Base-by-base conservation (phyloP, 2,888 invertebrate species). In the Epirrita christyi region DNA sequence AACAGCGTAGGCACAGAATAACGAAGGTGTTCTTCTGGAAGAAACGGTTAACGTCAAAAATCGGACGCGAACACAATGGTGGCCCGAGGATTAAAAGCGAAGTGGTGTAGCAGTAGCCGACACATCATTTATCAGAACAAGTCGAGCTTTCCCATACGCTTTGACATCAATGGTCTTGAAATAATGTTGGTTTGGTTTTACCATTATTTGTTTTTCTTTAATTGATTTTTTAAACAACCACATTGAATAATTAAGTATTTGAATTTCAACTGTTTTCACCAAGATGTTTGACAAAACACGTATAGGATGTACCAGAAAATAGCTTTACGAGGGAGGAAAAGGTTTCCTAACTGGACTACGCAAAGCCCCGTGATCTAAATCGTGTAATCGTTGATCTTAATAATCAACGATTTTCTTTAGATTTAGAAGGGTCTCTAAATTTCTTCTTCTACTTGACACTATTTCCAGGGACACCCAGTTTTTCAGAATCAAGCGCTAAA, bases 111-210 rank as follows among this genome's bases (percentile, higher is more conserved):
- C 84, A 78, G 89, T 83, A 84, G 85, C 86, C 68, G 78, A 76
- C 83, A 76, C 80, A 84, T 90, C 89, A 92, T 92, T 92, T 91
- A 90, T 92, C 89, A 92, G 88, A 73, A 83, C 83, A 72, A 70
- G 73, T 60, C 68, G 63, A 66, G 73, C 72, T 80, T 76, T 80
- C 81, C 78, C 74, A 73, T 71, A 72, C 68, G 80, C 75, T 78
- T 77, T 75, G 72, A 71, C 72, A 72, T 72, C 71, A 71, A 72
- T 73, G 64, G 67, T 69, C 68, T 67, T 71, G 71, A 75, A 72
- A 72, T 73, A 78, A 72, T 62, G 37, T 60, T 52, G 52, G 47
- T 54, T 51, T 34, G 37, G 45, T 59, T 63, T 46, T 48, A 36
- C 32, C 36, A 42, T 47, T 54, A 49, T 59, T 42, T 47, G 53